These are phyloP conservation scores for Siniperca scherzeri DNA, from an alignment of 2,797 vertebrate species.

Conservation along the genomic window DNA sequence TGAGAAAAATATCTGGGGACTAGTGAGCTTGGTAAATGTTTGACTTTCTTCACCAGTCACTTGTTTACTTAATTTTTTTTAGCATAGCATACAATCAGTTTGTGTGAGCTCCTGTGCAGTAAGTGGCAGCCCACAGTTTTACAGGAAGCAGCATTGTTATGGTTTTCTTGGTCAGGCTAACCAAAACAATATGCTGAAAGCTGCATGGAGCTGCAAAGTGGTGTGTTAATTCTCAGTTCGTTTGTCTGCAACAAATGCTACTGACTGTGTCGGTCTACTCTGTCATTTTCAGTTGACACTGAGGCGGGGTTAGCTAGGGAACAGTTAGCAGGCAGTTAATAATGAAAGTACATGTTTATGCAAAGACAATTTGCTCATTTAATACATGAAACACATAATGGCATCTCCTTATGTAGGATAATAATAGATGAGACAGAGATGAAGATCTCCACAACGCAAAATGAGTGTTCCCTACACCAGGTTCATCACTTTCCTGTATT, in stretches of 20 bases:
- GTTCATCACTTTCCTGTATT: not conserved
- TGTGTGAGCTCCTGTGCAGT: conserved; percentile 15
- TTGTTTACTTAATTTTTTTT: not conserved
- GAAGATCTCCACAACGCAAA: not conserved
- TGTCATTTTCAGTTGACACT: conserved; percentile 2
- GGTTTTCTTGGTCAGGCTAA: conserved; percentile 20
- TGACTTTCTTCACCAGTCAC: conserved; percentile 46
- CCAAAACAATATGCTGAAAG: conserved; percentile 22
- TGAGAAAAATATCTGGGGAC: conserved; percentile 20
- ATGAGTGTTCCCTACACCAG: not conserved
- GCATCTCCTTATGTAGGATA: not conserved
- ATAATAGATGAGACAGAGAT: not conserved
- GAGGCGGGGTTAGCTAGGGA: not conserved
- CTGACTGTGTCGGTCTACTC: conserved; percentile 10
- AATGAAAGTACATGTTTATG: conserved; percentile 11
- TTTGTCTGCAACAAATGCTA: conserved; percentile 6
- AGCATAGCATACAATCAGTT: not conserved
- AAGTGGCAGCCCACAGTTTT: conserved; percentile 24
- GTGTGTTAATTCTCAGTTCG: conserved; percentile 3
- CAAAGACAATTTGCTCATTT: not conserved
- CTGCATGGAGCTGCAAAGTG: conserved; percentile 41
- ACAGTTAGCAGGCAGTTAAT: not conserved
- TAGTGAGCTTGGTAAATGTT: conserved; percentile 63
- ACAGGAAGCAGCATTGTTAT: conserved; percentile 58
- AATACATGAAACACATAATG: not conserved